Conservation (phyloP, 2,797 vertebrate species). For the Crocidura indochinensis region DNA sequence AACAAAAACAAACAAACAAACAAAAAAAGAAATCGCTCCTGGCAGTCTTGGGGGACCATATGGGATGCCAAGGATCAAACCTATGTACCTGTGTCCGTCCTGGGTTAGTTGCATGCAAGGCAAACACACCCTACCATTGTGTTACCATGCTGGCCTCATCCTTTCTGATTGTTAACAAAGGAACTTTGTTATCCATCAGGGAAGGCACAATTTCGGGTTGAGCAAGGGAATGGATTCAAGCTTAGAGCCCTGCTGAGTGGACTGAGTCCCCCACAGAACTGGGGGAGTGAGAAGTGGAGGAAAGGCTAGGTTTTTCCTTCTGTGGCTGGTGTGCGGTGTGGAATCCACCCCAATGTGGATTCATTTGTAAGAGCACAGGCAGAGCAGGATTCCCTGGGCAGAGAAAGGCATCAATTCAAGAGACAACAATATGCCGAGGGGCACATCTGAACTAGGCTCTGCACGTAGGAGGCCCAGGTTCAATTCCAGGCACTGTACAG, state of each 20-base stretch:
- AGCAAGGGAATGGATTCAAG: background rate
- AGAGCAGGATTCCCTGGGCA: background rate
- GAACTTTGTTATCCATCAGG: background rate
- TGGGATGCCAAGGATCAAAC: too few species aligned
- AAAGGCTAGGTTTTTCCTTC: background rate
- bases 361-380: background rate
- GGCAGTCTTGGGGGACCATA: too few species aligned
- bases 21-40: too few species aligned
- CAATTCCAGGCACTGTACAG: too few species aligned
- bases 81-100: too few species aligned
- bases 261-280: background rate
- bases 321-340: background rate
- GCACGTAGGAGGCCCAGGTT: too few species aligned
- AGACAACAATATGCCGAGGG: too few species aligned
- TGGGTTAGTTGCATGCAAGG: too few species aligned
- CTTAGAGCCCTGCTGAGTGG: background rate
- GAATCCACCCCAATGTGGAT: background rate
- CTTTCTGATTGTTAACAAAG: background rate
- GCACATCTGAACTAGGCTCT: too few species aligned
- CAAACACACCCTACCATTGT: too few species aligned
- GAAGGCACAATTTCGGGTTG: background rate
- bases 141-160: background rate
- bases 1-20: too few species aligned
- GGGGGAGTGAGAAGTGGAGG: too few species aligned
- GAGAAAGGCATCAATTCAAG: background rate